Evolutionary conservation across 2,797 vertebrate genomes (phyloP), one percentile per base, ranked within the genome.

Genomic region (Dicrostonyx torquatus): DNA sequence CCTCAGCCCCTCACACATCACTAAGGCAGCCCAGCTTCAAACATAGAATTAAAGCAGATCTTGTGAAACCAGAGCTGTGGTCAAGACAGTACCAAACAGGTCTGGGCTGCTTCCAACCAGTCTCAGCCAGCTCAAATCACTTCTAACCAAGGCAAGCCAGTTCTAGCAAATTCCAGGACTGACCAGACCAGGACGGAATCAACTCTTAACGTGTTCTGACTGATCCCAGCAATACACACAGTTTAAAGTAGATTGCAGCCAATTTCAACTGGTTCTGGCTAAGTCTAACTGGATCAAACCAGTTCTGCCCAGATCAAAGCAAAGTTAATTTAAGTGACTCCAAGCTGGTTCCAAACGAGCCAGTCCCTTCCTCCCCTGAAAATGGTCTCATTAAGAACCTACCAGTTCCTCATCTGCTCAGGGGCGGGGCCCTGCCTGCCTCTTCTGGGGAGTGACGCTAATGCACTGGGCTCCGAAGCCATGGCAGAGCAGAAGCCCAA

Each of bases 171-270:
- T 94, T 90, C 79, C 22, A 58, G 6, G 3, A 48, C 45, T 24
- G 29, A 78, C 55, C 55, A 17, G 37, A 68, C 70, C 34, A 43
- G 31, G 62, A 64, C 48, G 37, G 22, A 78, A 77, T 64, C 10
- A 64, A 24, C 83, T 88, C 85, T 87, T 87, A 62, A 93, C 20
- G 1, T 10, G 84, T 78, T 90, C 53, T 76, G 58, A 93, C 79
- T 4, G 1, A 88, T 90, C 34, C 53, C n/a, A 60, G n/a, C 62
- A 24, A 24, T 17, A 55, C 50, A 86, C 40, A 58, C 13, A 62
- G 86, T 82, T 70, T 72, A 68, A 85, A 84, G 76, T 7, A 62
- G 37, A 73, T 75, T 86, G 45, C 50, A 13, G 34, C 53, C 45
- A 45, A 31, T 73, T 84, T 18, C 24, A 73, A 29, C 55, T 76